Evolutionary conservation across 2,888 invertebrate genomes (phyloP).

Genomic region (Nymphalis urticae): DNA sequence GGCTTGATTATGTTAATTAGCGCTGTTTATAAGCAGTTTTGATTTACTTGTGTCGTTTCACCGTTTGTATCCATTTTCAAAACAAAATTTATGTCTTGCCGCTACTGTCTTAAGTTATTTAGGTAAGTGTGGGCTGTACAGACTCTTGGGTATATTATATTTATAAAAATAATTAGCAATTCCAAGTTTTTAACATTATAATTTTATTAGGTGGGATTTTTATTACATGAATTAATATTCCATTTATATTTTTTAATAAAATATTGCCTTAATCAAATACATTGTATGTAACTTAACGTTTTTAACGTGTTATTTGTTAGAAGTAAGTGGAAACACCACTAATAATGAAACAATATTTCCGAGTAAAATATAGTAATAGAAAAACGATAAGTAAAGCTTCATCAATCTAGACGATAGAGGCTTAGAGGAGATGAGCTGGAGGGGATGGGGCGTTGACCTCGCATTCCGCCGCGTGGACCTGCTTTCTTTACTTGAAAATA

Average conservation of each 20-base stretch:
- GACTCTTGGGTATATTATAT: constrained; percentile 20
- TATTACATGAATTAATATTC: too few relatives aligned
- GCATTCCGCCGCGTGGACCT: constrained; percentile 75
- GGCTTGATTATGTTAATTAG: constrained; percentile 74
- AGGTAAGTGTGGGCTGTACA: constrained; percentile 64
- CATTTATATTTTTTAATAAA: too few relatives aligned
- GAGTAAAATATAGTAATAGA: constrained; percentile 30
- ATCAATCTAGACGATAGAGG: constrained; percentile 76
- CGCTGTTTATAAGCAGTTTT: constrained; percentile 74
- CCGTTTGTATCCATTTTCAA: constrained; percentile 64
- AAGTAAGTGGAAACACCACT: too few relatives aligned
- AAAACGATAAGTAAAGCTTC: constrained; percentile 59
- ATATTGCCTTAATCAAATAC: too few relatives aligned
- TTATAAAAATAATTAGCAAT: constrained; percentile 1
- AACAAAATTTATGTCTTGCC: constrained; percentile 70
- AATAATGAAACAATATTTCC: constrained; percentile 13
- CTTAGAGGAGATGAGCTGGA: constrained; percentile 62
- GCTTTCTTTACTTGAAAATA: constrained; percentile 68
- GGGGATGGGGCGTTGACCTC: constrained; percentile 73
- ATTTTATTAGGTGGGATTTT: too few relatives aligned
- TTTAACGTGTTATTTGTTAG: too few relatives aligned
- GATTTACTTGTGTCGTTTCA: constrained; percentile 69
- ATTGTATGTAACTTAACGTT: too few relatives aligned
- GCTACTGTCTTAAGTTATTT: constrained; percentile 65
- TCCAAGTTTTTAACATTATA: not conserved